These are phyloP conservation scores for Vespertilio murinus DNA, from an alignment of 2,797 vertebrate species.

Conservation along the genomic window DNA sequence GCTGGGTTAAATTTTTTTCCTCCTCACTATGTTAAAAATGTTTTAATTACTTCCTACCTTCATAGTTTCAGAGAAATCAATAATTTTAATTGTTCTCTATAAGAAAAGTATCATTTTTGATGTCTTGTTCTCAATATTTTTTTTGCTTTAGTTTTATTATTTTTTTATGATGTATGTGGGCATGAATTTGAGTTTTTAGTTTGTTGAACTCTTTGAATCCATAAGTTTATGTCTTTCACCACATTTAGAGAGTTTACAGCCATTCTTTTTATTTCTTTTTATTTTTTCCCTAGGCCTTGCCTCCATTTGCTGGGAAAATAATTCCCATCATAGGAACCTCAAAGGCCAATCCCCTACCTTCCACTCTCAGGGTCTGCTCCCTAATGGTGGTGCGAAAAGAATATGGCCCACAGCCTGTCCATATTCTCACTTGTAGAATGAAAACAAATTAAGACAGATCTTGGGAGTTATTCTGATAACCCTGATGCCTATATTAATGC, in stretches of 20 bases:
- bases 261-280: background rate
- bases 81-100: background rate
- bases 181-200: background rate
- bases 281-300: too few relatives aligned
- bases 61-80: background rate
- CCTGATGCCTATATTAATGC: too few relatives aligned
- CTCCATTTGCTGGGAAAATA: too few relatives aligned
- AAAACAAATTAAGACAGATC: too few relatives aligned
- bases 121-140: background rate
- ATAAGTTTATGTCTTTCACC: background rate
- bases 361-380: too few relatives aligned
- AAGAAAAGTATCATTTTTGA: background rate
- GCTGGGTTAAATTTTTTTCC: background rate
- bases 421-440: too few relatives aligned
- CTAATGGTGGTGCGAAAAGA: too few relatives aligned
- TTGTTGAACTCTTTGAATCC: background rate
- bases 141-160: background rate
- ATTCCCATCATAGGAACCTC: too few relatives aligned
- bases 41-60: background rate
- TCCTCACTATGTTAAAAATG: background rate
- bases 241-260: background rate
- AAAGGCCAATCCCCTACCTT: too few relatives aligned
- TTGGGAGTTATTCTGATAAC: too few relatives aligned
- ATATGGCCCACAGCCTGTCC: too few relatives aligned
- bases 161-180: background rate